Conservation (phyloP, 2,888 invertebrate species). For the Lycia hirtaria region DNA sequence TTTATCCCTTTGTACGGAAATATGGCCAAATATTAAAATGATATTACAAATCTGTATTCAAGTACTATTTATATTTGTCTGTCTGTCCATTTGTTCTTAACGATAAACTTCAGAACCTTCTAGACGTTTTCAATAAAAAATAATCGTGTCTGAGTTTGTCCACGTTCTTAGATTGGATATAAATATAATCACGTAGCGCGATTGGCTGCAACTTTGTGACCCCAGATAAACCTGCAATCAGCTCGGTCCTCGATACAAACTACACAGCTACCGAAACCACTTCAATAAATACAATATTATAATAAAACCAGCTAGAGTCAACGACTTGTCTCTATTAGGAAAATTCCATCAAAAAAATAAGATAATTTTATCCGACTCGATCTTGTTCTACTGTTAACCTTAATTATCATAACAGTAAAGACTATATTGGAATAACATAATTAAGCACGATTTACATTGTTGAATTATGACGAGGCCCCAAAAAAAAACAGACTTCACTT, state of each 20-base stretch:
- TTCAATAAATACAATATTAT: conserved; percentile 42
- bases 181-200: conserved; percentile 40
- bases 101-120: background rate
- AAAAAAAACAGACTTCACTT: conserved; percentile 13
- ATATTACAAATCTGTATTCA: no score
- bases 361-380: conserved; percentile 3
- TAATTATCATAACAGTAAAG: conserved; percentile 28
- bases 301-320: conserved; percentile 49
- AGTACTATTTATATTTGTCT: no score
- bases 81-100: background rate
- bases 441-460: background rate
- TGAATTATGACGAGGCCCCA: conserved; percentile 20
- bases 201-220: conserved; percentile 59
- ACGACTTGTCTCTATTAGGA: conserved; percentile 47
- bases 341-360: conserved; percentile 36
- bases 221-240: conserved; percentile 74
- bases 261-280: conserved; percentile 47
- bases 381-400: conserved; percentile 8
- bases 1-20: no score
- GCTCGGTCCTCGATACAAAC: conserved; percentile 64
- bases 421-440: conserved; percentile 15
- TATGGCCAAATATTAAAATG: no score
- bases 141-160: background rate
- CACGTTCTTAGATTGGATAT: conserved; percentile 23
- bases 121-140: background rate